These are phyloP conservation scores for Nibea coibor DNA, from an alignment of 2,113 vertebrate genomes.

Conservation along the genomic window DNA sequence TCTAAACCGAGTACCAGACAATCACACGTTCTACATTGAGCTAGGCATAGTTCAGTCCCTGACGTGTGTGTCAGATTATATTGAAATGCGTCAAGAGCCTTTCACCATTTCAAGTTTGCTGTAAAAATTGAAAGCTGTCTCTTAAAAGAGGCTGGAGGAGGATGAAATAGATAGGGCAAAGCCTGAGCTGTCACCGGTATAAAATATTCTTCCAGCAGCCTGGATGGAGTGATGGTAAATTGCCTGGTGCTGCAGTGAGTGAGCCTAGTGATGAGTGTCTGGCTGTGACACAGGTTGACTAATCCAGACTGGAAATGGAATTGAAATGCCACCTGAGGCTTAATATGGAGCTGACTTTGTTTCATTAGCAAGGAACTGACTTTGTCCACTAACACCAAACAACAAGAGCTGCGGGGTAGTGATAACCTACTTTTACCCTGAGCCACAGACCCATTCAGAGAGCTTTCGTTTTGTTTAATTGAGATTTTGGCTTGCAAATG, in stretches of 20 bases:
- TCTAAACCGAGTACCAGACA: slow-evolving; percentile 1
- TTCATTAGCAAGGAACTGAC: slow-evolving; percentile 17
- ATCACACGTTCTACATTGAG: not conserved
- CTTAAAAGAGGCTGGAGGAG: not conserved
- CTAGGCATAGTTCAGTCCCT: not conserved
- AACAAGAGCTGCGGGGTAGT: not conserved
- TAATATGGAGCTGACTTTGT: slow-evolving; percentile 2
- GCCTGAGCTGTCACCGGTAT: slow-evolving; percentile 19
- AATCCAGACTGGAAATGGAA: slow-evolving; percentile 32
- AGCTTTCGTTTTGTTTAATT: not conserved
- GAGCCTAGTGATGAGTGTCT: slow-evolving; percentile 33
- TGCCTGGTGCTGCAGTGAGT: not conserved
- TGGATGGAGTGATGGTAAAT: not conserved
- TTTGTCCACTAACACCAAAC: slow-evolving; percentile 5
- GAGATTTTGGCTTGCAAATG: not conserved
- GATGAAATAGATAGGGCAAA: not conserved
- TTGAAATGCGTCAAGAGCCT: not conserved
- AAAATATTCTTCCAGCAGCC: slow-evolving; percentile 30
- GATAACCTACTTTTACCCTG: not conserved
- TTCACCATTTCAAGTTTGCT: not conserved
- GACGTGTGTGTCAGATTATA: not conserved
- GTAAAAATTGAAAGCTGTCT: slow-evolving; percentile 1
- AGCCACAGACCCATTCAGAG: not conserved
- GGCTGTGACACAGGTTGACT: slow-evolving; percentile 27
- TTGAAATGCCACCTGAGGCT: slow-evolving; percentile 31